Evolutionary conservation across 2,113 vertebrate species (phyloP), one percentile per base, ranked within the genome.

Genomic region (Saguinus midas): DNA sequence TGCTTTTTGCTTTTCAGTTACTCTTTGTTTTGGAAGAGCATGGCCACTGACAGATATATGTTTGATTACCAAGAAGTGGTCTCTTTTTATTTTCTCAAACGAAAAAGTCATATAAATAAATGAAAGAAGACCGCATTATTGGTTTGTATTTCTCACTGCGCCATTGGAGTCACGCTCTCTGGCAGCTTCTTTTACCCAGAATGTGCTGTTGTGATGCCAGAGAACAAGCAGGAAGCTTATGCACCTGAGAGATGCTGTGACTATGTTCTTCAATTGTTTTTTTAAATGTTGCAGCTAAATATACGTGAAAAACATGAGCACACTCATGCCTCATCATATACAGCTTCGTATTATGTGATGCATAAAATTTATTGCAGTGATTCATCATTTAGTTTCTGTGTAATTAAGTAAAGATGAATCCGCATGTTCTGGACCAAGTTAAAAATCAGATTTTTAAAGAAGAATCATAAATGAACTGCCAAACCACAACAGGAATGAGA

Each of bases 1-100:
- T 0, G 1, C 37, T 85, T 97, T 94, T 96, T 92, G 45, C 57
- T 94, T 76, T 83, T 85, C 10, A 45, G 40, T 86, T 81, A 81
- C 35, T 79, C 17, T 87, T 89, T 70, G 16, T 50, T 95, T 97
- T 25, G 5, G 37, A 81, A 89, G 57, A 87, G 27, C 70, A 72
- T 91, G 43, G 57, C 90, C 89, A 96, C 35, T 73, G 58, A 92
- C 27, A 32, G 29, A 92, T 92, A 9, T 29, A 12, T 94, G 64
- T 82, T 86, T 96, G 37, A 86, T 94, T 68, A 81, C 37, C 7
- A 21, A 76, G 37, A 68, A 3, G 66, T n/a, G 18, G 1, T 58
- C n/a, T 88, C 8, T 85, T 5, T 90, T 92, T 92, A 11, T 79
- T 55, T 23, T 13, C 2, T 61, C 55, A 43, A 72, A 55, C 75